phyloP scores from a whole-genome alignment of 2,888 invertebrate species.

The Heliconius charithonia region DNA sequence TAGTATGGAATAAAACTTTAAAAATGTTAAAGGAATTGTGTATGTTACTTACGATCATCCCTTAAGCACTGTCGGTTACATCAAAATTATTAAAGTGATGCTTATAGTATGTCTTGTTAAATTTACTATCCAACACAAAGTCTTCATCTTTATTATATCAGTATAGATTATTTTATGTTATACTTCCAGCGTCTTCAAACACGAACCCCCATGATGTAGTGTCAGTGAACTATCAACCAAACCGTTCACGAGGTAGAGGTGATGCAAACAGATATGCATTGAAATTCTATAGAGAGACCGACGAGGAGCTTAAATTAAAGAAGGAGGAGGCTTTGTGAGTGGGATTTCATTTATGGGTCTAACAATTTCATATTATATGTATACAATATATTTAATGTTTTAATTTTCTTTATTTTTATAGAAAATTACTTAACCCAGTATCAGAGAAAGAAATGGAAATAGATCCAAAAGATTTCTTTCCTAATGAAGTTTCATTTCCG shows the following conservation, averaged over 20 bases:
- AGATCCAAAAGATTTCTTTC: slow-evolving; percentile 86
- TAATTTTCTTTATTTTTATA: slow-evolving; percentile 47
- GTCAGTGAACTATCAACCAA: slow-evolving; percentile 87
- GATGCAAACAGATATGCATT: slow-evolving; percentile 89
- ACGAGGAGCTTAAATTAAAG: slow-evolving; percentile 87
- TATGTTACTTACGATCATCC: no score
- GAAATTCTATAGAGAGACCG: slow-evolving; percentile 91
- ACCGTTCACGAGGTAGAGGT: slow-evolving; percentile 69
- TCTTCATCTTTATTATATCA: not conserved
- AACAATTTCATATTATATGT: no score
- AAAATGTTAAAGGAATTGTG: no score
- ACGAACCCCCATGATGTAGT: slow-evolving; percentile 64
- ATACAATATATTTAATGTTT: no score
- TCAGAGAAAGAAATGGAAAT: slow-evolving; percentile 87
- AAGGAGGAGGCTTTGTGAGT: slow-evolving; percentile 87
- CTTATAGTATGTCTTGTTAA: no score
- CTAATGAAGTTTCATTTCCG: slow-evolving; percentile 89
- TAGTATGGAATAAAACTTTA: no score
- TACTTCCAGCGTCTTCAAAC: slow-evolving; percentile 58
- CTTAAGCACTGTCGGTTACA: no score
- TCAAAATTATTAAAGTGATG: no score
- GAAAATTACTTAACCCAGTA: slow-evolving; percentile 79
- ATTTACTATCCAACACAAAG: no score
- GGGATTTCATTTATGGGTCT: not conserved
- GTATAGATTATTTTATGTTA: not conserved